Evolutionary conservation across 2,113 vertebrate species (phyloP).

Genomic region (Ranitomeya variabilis): DNA sequence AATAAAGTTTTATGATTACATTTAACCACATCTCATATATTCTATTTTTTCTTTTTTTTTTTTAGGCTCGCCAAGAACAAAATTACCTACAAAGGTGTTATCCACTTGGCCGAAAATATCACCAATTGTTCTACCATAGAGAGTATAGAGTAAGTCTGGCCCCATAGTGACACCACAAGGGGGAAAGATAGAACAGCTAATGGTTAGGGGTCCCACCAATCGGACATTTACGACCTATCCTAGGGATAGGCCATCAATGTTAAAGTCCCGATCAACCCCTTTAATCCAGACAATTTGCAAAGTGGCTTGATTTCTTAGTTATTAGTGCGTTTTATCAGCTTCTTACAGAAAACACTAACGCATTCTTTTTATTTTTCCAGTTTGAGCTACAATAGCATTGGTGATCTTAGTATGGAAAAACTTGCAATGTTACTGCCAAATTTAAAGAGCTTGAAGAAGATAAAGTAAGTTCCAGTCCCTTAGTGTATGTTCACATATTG

Average conservation of each 20-base stretch:
- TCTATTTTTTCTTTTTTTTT: slow-evolving; percentile 16
- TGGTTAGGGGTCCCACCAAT: no score
- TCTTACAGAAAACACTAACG: no score
- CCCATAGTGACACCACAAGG: no score
- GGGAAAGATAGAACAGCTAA: no score
- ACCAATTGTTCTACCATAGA: slow-evolving; percentile 67
- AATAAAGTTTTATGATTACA: no score
- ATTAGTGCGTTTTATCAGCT: no score
- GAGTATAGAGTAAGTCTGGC: slow-evolving; percentile 75
- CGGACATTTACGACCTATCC: no score
- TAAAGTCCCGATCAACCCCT: no score
- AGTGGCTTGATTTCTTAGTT: no score
- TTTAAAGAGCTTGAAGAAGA: slow-evolving; percentile 74
- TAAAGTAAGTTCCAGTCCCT: slow-evolving; percentile 74
- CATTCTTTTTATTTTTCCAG: slow-evolving; percentile 67
- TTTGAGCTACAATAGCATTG: slow-evolving; percentile 77
- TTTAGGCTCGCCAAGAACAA: slow-evolving; percentile 75
- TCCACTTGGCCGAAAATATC: slow-evolving; percentile 67
- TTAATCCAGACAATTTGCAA: no score
- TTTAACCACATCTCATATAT: no score
- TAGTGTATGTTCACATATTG: not conserved
- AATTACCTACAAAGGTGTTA: slow-evolving; percentile 32
- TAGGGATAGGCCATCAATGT: no score
- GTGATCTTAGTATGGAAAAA: slow-evolving; percentile 70
- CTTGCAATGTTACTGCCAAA: slow-evolving; percentile 71